phyloP scores from a whole-genome alignment of 2,797 vertebrate genomes.

The Tympanoctomys barrerae region DNA sequence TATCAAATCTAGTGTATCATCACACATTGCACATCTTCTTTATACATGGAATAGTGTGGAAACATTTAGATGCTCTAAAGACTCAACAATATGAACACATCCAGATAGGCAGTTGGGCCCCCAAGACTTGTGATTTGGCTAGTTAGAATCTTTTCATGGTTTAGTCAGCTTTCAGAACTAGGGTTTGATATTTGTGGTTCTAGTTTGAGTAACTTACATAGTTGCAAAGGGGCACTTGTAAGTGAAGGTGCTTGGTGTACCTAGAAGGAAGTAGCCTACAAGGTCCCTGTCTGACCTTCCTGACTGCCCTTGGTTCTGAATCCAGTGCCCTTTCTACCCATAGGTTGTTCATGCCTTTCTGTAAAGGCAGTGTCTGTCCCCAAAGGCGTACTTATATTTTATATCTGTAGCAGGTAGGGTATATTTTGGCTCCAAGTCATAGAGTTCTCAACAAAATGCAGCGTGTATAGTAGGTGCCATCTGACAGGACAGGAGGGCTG shows the following conservation, averaged over 20 bases:
- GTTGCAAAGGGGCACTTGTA: not conserved
- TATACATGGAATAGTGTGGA: not conserved
- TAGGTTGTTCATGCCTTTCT: not conserved
- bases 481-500: not conserved
- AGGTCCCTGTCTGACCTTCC: not conserved
- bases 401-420: not conserved
- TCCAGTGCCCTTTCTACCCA: not conserved
- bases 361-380: not conserved
- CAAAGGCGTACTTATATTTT: not conserved
- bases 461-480: not conserved
- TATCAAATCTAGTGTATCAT: constrained; percentile 16
- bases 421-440: not conserved
- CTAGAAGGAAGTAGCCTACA: not conserved
- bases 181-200: not conserved
- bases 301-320: not conserved
- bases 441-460: not conserved
- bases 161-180: not conserved
- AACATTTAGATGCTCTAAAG: constrained; percentile 44
- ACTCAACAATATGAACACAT: not conserved
- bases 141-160: not conserved
- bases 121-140: not conserved
- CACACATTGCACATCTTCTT: not conserved
- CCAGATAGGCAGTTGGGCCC: not conserved
- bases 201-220: not conserved
- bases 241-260: not conserved